These are phyloP conservation scores for Vanessa tameamea DNA, from an alignment of 1,140 invertebrate genomes.

Conservation along the genomic window DNA sequence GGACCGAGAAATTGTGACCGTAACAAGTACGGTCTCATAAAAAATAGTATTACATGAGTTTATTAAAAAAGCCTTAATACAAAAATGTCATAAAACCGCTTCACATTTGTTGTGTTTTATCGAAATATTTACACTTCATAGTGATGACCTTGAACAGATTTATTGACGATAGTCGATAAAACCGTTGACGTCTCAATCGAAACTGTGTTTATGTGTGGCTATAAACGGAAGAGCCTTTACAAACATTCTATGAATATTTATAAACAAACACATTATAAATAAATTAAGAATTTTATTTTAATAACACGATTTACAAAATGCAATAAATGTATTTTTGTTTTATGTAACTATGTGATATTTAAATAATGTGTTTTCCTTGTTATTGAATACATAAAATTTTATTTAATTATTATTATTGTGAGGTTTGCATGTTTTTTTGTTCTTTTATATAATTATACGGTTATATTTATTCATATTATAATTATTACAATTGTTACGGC, in stretches of 20 bases:
- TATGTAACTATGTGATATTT: no score
- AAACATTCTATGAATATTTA: conserved; percentile 1
- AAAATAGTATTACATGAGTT: not conserved
- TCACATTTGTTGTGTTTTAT: not conserved
- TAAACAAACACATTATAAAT: not conserved
- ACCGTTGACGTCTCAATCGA: conserved; percentile 22
- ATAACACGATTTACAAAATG: not conserved
- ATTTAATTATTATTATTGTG: no score
- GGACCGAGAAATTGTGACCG: no score
- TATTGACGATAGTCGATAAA: conserved; percentile 22
- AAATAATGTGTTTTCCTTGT: no score
- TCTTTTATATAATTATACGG: no score
- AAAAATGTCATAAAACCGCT: not conserved
- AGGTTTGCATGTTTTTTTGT: no score
- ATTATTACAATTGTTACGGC: no score
- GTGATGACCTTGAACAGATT: conserved; percentile 17
- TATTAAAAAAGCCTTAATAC: not conserved
- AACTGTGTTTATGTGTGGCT: conserved; percentile 23
- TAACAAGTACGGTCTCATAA: no score
- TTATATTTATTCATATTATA: no score
- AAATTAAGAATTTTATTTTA: not conserved
- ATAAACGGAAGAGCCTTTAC: conserved; percentile 14
- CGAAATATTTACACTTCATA: conserved; percentile 15
- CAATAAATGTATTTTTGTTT: no score
- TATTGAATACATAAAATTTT: no score